phyloP scores from a whole-genome alignment of 2,888 invertebrate genomes.

The Seira sanloemensis region DNA sequence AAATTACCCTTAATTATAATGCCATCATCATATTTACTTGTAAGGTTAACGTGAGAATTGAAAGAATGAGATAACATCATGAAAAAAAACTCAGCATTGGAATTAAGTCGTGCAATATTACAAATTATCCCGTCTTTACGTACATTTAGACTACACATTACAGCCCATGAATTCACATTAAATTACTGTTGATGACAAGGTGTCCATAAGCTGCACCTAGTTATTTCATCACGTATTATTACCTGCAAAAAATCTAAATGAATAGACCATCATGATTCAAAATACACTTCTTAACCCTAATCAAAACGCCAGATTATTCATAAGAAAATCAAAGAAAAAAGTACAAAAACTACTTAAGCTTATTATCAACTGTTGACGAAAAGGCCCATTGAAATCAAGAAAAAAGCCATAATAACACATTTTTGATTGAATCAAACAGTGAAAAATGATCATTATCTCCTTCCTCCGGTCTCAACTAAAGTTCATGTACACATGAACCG shows the following conservation, averaged over 20 bases:
- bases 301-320: too few relatives aligned
- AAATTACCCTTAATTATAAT: too few relatives aligned
- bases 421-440: slow-evolving; percentile 23
- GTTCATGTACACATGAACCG: background rate
- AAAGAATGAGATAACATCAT: too few relatives aligned
- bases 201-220: background rate
- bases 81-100: too few relatives aligned
- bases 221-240: background rate
- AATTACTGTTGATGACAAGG: background rate
- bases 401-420: slow-evolving; percentile 34
- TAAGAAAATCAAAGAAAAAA: background rate
- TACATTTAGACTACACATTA: too few relatives aligned
- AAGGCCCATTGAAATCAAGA: background rate
- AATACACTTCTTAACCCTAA: background rate
- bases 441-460: slow-evolving; percentile 49
- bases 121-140: too few relatives aligned
- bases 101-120: background rate
- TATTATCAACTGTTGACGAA: background rate
- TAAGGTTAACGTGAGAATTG: too few relatives aligned
- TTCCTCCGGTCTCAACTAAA: slow-evolving; percentile 21
- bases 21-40: too few relatives aligned
- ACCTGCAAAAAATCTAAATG: background rate
- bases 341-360: background rate
- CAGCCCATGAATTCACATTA: background rate
- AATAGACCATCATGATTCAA: too few relatives aligned